Evolutionary conservation across 1,140 invertebrate species (phyloP).

Genomic region (Metaphire vulgaris): DNA sequence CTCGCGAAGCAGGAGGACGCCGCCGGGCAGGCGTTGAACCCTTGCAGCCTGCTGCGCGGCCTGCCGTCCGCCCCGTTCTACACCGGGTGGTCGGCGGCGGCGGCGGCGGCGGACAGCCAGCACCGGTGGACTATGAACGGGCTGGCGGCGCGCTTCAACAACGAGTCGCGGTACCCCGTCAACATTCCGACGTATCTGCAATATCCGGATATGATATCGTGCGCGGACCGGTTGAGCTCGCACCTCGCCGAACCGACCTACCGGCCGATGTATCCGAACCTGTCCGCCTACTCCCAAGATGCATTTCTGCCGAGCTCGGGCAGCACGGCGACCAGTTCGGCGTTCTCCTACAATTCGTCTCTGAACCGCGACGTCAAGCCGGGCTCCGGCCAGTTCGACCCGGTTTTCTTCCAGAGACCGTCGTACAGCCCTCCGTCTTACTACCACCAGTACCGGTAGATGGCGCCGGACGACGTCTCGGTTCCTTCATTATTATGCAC

Average conservation of each 20-base stretch:
- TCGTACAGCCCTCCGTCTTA: background rate
- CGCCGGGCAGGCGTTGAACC: background rate
- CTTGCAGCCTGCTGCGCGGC: background rate
- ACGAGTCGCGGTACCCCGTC: background rate
- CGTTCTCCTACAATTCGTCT: background rate
- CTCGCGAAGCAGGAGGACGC: background rate
- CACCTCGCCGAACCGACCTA: background rate
- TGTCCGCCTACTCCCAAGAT: background rate
- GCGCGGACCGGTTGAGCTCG: background rate
- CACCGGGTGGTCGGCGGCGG: background rate
- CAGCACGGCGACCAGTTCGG: background rate
- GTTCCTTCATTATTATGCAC: no score
- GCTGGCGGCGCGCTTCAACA: background rate
- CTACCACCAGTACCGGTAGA: background rate
- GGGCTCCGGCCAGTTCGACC: background rate
- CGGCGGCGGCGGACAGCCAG: no score
- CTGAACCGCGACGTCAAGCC: background rate
- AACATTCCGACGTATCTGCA: background rate
- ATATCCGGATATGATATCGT: background rate
- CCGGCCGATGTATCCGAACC: background rate
- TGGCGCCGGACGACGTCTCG: background rate
- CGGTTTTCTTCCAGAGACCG: background rate
- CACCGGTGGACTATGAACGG: constrained; percentile 1
- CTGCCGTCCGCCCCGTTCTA: background rate
- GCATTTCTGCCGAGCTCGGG: background rate